Base-by-base conservation (phyloP, 1,140 invertebrate species). In the Camponotus pennsylvanicus region DNA sequence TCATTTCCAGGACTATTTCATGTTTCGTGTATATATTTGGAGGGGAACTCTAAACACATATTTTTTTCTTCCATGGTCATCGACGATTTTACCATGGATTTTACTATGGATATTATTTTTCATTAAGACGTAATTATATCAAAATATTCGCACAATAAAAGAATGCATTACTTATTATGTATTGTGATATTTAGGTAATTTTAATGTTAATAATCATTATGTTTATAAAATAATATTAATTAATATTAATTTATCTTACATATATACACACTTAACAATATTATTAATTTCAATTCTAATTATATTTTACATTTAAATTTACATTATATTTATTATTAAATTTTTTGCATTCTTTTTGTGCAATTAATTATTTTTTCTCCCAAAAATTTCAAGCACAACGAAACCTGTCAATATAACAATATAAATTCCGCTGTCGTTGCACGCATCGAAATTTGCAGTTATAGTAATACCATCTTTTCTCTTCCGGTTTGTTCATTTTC, bases 1-100 rank as follows among this genome's bases (percentile, higher is more conserved):
- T 82, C 77, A 67, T 89, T 89, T 89, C 84, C 84, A 85, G 87
- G 57, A 89, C 66, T 57, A 67, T 89, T 89, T 66, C 77, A 64
- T 89, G 78, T 45, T 69, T 78, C 76, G 69, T 86, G 73, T 49
- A 49, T 49, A 49, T 85, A 88, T 80, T 86, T 73, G 82, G 69
- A 71, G 59, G 83, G 89, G 86, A 87, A 77, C 84, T 77, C 73
- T n/a, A 57, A 89, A 88, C 73, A 59, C 71, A 59, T 75, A 89
- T 85, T 86, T 61, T 69, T 66, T 79, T 61, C 88, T 69, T 42
- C 27, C 67, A 61, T 77, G 70, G 61, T 84, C 78, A 88, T 85
- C 52, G 67, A 61, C 34, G 3, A 78, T 63, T 89, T 21, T 21
- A 21, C 21, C 21, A 27, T 82, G 59, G 27, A 73, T 55, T 27